Base-by-base conservation (phyloP, 2,888 invertebrate species). In the Zygaena filipendulae region DNA sequence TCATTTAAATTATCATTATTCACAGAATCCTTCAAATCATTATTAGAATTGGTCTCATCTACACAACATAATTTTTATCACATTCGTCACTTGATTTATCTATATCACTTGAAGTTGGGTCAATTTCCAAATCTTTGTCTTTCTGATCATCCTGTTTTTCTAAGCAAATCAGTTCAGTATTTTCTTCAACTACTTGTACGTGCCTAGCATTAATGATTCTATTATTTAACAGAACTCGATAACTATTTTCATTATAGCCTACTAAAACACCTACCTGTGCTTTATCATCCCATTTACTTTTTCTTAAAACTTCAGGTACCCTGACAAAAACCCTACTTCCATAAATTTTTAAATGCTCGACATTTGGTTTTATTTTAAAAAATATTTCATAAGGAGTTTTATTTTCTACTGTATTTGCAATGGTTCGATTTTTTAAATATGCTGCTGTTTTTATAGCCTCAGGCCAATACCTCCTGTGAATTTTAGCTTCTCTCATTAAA, bases 271-370 rank as follows among this genome's bases (percentile, higher is more conserved):
- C 45, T 12, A 19, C 1, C 33, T 41, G 23, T 4, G 40, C 35
- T 33, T 46, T 45, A 13, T 39, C 30, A 24, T 43, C 42, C 41
- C 42, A 48, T 36, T 48, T 46, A 27, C 23, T 30, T 36, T 25
- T 38, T 34, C 45, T 39, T 33, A 25, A 25, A 10, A 25, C 35
- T 35, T n/a, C n/a, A n/a, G n/a, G n/a, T n/a, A n/a, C n/a, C n/a
- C n/a, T n/a, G n/a, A n/a, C 47, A 42, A 37, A 49, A 6, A 47
- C 45, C 39, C 24, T 47, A 38, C 48, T 45, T 12, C 48, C 43
- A 40, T 49, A 45, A 2, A 45, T 35, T 35, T 41, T 42, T 30
- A 48, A 35, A 39, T 48, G 19, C 4, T 41, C 23, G 18, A 42
- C 37, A 21, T 32, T 33, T 14, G 45, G 45, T 35, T 52, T 47